phyloP scores from a whole-genome alignment of 2,113 vertebrate species.

The Lophotis ruficrista region DNA sequence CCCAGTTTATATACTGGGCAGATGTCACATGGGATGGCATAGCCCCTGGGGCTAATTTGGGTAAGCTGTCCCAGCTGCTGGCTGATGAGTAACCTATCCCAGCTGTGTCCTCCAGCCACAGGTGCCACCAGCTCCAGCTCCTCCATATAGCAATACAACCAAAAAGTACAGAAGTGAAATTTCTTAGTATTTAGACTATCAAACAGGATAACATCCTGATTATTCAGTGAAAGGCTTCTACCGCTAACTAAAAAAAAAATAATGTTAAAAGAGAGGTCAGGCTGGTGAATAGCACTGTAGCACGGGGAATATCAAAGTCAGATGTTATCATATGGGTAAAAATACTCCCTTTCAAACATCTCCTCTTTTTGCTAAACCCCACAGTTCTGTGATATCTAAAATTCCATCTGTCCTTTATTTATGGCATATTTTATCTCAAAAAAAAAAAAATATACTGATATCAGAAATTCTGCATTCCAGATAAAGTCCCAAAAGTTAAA shows the following conservation, averaged over 20 bases:
- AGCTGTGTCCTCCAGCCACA: too few relatives aligned
- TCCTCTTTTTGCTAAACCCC: not conserved
- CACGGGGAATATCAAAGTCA: not conserved
- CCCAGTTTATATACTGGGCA: too few relatives aligned
- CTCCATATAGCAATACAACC: not conserved
- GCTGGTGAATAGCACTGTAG: not conserved
- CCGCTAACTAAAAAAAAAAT: not conserved
- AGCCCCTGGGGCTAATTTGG: too few relatives aligned
- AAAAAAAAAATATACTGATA: not conserved
- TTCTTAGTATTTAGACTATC: not conserved
- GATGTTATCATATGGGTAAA: not conserved
- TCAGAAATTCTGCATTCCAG: not conserved
- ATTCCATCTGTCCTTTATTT: not conserved
- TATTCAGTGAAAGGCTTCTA: not conserved
- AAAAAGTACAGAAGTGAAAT: not conserved
- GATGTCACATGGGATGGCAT: too few relatives aligned
- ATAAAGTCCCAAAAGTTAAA: not conserved
- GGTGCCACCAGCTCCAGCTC: too few relatives aligned
- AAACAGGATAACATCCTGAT: not conserved
- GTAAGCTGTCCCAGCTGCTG: too few relatives aligned
- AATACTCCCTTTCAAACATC: not conserved
- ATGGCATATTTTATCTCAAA: not conserved
- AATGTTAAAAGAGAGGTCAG: not conserved
- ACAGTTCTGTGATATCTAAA: not conserved
- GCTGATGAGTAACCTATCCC: too few relatives aligned